Conservation (phyloP, 2,888 invertebrate genomes). For the Plutella xylostella region DNA sequence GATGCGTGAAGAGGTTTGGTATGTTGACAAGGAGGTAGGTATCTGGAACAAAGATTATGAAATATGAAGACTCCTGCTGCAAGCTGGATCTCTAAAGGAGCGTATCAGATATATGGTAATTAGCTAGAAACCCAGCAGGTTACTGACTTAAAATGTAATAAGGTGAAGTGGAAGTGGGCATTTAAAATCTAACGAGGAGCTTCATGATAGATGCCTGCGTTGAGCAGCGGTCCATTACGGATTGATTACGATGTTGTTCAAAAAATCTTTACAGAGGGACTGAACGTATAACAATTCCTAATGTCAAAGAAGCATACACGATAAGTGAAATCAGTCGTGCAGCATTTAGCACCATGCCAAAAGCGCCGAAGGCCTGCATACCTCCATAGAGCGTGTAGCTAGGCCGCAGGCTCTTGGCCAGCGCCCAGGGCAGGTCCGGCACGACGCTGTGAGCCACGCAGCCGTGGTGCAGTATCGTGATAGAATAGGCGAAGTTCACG, state of each 20-base stretch:
- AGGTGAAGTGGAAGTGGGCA: too few species aligned
- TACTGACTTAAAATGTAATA: too few species aligned
- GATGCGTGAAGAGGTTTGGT: slow-evolving; percentile 85
- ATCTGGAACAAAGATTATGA: slow-evolving; percentile 72
- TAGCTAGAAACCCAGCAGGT: too few species aligned
- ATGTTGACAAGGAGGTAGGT: slow-evolving; percentile 86
- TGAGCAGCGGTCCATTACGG: background rate
- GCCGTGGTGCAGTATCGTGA: slow-evolving; percentile 85
- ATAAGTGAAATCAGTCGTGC: too few species aligned
- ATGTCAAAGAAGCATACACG: too few species aligned
- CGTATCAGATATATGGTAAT: too few species aligned
- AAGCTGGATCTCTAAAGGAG: too few species aligned
- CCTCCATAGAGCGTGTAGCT: slow-evolving; percentile 80
- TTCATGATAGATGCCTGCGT: background rate
- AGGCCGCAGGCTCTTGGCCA: slow-evolving; percentile 81
- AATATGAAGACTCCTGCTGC: too few species aligned
- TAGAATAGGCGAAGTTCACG: slow-evolving; percentile 88
- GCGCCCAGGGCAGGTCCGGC: slow-evolving; percentile 83
- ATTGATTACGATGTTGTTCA: too few species aligned
- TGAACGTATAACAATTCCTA: too few species aligned
- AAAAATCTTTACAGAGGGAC: background rate
- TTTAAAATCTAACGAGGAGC: too few species aligned
- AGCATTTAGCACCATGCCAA: too few species aligned
- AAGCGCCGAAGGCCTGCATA: slow-evolving; percentile 29
- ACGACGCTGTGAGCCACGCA: slow-evolving; percentile 86